Base-by-base conservation (phyloP, 2,113 vertebrate genomes). In the Meriones unguiculatus region DNA sequence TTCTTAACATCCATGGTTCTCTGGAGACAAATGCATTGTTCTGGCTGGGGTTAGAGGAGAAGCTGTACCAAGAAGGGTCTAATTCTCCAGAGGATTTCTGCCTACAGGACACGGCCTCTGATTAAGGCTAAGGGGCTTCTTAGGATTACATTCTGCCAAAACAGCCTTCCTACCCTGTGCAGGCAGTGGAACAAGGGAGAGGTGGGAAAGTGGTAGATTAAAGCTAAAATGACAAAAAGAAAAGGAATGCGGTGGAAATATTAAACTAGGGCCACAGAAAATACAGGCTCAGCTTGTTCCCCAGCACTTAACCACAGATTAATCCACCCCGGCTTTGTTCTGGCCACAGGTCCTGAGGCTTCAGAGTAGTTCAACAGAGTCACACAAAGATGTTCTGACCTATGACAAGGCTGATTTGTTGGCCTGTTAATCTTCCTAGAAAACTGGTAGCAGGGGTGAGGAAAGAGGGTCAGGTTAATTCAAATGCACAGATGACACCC, bases 401-500 rank as follows among this genome's bases (percentile, higher is more conserved):
- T 84, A 38, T 3, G 52, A 46, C 78, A 52, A 93, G 77, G 13
- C 57, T 30, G 57, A 70, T 65, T 69, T 35, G n/a, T 3, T 70
- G 78, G 64, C 82, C 52, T 94, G n/a, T 96, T 96, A 96, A 96
- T 97, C 5, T 94, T 97, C 98, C 97, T 75, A 64, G 62, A 90
- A 28, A 96, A 95, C 93, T 2, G 41, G 97, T 98, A 97, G 93
- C 65, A 96, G 70, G 4, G 14, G 67, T 50, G 88, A 14, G 32
- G 32, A 24, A 85, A 80, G 97, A 96, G 87, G n/a, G 91, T 91
- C 85, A 97, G 98, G 93, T 91, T 96, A 98, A 97, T 97, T 97
- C 95, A 97, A 97, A 96, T 67, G 90, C 97, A 90, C 90, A 93
- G 92, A 87, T 95, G 96, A 95, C 1, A 46, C 25, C 94, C 80